phyloP scores from a whole-genome alignment of 2,888 invertebrate species.

The Tyria jacobaeae region DNA sequence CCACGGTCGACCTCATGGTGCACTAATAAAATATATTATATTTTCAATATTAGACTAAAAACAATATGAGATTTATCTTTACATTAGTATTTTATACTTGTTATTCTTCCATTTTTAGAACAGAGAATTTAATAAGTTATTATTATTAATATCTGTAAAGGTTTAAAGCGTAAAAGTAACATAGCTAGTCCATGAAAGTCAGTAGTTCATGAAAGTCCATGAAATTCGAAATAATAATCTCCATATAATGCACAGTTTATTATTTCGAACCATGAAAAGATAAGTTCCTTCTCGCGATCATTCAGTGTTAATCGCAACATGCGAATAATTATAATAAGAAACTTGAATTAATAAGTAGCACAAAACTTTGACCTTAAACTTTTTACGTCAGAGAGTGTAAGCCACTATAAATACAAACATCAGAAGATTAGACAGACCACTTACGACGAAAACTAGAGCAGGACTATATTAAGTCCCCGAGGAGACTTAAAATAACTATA shows the following conservation, averaged over 20 bases:
- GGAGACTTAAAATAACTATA: conserved; percentile 49
- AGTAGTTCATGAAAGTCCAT: too few relatives aligned
- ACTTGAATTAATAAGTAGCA: conserved; percentile 2
- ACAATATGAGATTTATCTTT: too few relatives aligned
- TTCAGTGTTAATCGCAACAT: too few relatives aligned
- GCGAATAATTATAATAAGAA: neutral
- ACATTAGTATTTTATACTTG: too few relatives aligned
- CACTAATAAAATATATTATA: neutral
- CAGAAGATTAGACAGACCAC: conserved; percentile 24
- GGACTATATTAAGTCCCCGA: conserved; percentile 33
- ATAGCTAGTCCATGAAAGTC: too few relatives aligned
- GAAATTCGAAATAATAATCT: neutral
- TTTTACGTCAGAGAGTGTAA: conserved; percentile 1
- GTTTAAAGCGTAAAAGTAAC: too few relatives aligned
- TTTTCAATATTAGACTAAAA: too few relatives aligned
- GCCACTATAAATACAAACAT: conserved; percentile 12
- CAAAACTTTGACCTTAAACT: neutral
- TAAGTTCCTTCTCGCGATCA: neutral
- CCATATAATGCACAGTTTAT: neutral
- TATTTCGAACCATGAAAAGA: neutral
- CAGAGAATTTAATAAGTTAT: too few relatives aligned
- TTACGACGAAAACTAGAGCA: conserved; percentile 25
- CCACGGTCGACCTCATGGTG: neutral
- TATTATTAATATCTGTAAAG: too few relatives aligned
- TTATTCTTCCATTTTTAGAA: too few relatives aligned